Base-by-base conservation (phyloP, 2,888 invertebrate genomes). In the Eueremaeus valkanovi region DNA sequence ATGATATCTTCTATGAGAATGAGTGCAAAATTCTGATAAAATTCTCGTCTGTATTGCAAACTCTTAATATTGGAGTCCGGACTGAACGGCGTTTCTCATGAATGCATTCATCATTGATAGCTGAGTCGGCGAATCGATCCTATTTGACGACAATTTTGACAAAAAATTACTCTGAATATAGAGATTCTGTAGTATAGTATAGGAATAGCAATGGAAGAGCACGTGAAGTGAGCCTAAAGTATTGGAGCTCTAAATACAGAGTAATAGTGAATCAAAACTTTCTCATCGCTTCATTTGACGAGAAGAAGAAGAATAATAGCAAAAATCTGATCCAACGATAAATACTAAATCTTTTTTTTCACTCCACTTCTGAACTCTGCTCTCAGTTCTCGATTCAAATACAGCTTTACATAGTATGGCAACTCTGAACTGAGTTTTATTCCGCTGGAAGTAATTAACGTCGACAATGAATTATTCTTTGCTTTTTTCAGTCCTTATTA, bases 1-100 rank as follows among this genome's bases (percentile, higher is more conserved):
- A 42, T 2, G 24, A 68, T 42, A 42, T 68, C 27, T 61, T 31
- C 42, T 68, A 2, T 24, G 11, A 68, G 42, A 68, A 68, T 40
- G 68, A 68, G 42, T 68, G 68, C 68, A 68, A 68, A 68, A 11
- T 68, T 68, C 40, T 36, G 68, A 68, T 68, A 68, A 68, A 68
- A 68, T 63, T 63, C 63, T 63, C 63, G 36, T 33, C 18, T n/a
- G 63, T 33, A 36, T 63, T 36, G 63, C 24, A 55, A 45, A 45
- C 18, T 1, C 63, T 33, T 33, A 27, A 21, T 21, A 55, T 21
- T 27, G 2, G 55, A 27, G 2, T 24, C 27, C 27, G 6, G 55
- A 55, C 55, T 55, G 27, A 27, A 11, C 24, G n/a, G 42, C 27
- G 68, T 68, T 42, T 40, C 40, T 68, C 68, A 68, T 68, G 42